Evolutionary conservation across 2,888 invertebrate genomes (phyloP).

Genomic region (Proisotoma minuta): DNA sequence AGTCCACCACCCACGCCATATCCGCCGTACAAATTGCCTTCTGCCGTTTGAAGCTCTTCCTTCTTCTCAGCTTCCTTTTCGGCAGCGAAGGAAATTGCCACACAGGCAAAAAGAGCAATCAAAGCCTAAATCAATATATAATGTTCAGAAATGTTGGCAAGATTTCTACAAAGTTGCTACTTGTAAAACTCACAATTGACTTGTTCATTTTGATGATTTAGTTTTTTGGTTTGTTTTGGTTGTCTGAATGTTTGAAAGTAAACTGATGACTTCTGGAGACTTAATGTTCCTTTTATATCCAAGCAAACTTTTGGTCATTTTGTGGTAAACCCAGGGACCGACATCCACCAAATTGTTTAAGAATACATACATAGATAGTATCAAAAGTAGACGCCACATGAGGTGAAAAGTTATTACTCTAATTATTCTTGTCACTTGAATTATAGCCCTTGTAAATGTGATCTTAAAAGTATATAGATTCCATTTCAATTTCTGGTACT

Average conservation of each 20-base stretch:
- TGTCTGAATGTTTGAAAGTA: not conserved
- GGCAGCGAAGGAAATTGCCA: slow-evolving; percentile 26
- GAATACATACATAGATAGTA: no score
- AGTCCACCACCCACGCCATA: slow-evolving; percentile 25
- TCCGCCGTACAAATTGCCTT: slow-evolving; percentile 24
- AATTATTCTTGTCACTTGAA: no score
- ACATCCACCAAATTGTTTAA: no score
- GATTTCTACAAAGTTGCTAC: not conserved
- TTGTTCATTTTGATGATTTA: slow-evolving; percentile 27
- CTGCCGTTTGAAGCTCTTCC: slow-evolving; percentile 14
- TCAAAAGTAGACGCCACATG: no score
- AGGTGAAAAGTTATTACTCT: no score
- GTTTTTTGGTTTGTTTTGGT: slow-evolving; percentile 10
- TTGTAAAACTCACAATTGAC: slow-evolving; percentile 26
- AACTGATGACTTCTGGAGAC: not conserved
- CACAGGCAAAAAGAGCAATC: slow-evolving; percentile 27
- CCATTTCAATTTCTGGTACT: no score
- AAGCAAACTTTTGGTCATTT: no score
- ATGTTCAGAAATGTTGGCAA: not conserved
- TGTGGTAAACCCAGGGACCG: no score
- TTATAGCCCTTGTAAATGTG: no score
- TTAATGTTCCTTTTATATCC: not conserved
- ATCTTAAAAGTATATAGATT: no score
- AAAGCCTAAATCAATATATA: slow-evolving; percentile 18
- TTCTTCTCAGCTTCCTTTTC: slow-evolving; percentile 27